Evolutionary conservation across 2,888 invertebrate genomes (phyloP), one percentile per base, ranked within the genome.

Genomic region (Tetranychus truncatus): DNA sequence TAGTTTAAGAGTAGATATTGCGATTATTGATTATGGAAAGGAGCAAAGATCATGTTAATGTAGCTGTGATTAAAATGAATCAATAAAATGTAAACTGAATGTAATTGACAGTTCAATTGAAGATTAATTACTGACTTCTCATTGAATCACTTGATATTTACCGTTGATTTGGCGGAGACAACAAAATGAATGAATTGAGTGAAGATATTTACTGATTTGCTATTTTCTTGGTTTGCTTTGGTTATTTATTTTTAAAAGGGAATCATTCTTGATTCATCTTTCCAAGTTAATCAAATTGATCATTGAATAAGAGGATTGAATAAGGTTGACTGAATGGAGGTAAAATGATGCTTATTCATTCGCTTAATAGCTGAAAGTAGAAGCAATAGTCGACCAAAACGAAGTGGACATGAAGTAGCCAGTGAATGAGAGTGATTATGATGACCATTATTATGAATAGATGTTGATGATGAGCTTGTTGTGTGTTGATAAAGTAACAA

Each of bases 351-450:
- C 34, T 44, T 73, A 72, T 76, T 77, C 21, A 77, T 67, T 66
- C 74, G n/a, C 45, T 73, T 74, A 20, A 88, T 86, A 24, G 87
- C 86, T 1, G 91, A 89, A 75, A 92, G 83, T 1, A 90, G 84
- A 3, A 91, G 84, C 79, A 91, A 85, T 3, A 92, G 83, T 78
- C 88, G 88, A 0, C 90, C 91, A 78, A 91, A 88, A 44, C 91
- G 85, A 0, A 86, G 76, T 79, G 79, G 76, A 77, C 72, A 77
- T 74, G 76, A 77, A 78, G 74, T 76, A 75, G 21, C 34, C 21
- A 71, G n/a, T 34, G 34, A 34, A 34, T 34, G 34, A 34, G 34
- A 34, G 34, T 34, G 34, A 34, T 34, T 34, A 34, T 34, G 34
- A n/a, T 45, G 20, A 45, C 72, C 72, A 69, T 69, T 69, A 24